Conservation (phyloP, 2,888 invertebrate species). For the Acrobasis suavella region DNA sequence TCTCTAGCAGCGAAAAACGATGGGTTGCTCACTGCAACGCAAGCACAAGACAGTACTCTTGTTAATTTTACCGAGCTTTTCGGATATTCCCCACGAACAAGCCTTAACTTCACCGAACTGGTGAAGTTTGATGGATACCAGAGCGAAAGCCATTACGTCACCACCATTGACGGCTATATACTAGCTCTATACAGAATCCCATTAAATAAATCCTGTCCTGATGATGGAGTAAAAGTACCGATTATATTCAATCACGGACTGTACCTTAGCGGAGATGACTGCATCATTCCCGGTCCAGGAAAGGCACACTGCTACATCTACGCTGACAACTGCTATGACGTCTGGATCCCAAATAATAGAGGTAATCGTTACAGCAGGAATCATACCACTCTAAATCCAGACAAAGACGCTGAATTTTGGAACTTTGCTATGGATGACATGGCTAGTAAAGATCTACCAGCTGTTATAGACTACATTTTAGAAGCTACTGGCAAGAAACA, state of each 20-base stretch:
- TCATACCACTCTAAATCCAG: conserved; percentile 23
- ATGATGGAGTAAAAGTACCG: conserved; percentile 9
- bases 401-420: conserved; percentile 24
- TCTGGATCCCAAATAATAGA: conserved; percentile 37
- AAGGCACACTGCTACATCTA: conserved; percentile 43
- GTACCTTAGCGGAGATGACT: conserved; percentile 41
- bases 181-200: conserved; percentile 39
- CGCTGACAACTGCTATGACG: conserved; percentile 38
- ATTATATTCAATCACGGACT: conserved; percentile 41
- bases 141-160: conserved; percentile 39
- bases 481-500: conserved; percentile 19
- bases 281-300: conserved; percentile 40
- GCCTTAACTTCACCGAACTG: conserved; percentile 37
- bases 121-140: conserved; percentile 39
- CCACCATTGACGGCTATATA: conserved; percentile 45
- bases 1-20: no score
- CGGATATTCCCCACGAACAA: no score
- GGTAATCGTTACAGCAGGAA: conserved; percentile 28
- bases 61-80: no score
- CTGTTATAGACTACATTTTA: conserved; percentile 23
- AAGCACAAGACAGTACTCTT: no score
- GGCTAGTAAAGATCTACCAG: conserved; percentile 22
- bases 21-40: no score
- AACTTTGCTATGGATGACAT: conserved; percentile 25
- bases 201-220: not conserved